These are phyloP conservation scores for Melinaea menophilus DNA, from an alignment of 2,888 invertebrate genomes.

Conservation along the genomic window DNA sequence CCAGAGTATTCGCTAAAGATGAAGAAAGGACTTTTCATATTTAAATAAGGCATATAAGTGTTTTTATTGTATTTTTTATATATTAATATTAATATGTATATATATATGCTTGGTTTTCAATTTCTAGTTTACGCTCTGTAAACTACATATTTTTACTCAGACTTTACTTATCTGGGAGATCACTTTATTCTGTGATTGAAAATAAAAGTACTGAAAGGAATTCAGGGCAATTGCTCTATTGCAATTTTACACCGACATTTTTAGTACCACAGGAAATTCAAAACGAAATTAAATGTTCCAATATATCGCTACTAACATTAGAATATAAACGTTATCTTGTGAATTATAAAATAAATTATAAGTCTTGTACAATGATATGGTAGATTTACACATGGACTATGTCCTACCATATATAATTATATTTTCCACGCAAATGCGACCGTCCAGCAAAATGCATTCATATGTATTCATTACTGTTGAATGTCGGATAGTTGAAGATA, in stretches of 20 bases:
- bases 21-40: constrained; percentile 9
- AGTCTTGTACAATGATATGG: constrained; percentile 12
- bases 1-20: constrained; percentile 19
- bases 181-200: not conserved
- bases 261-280: not conserved
- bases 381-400: constrained; percentile 17
- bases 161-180: not conserved
- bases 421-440: constrained; percentile 45
- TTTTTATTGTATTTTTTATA: not conserved
- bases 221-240: not conserved
- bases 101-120: too few relatives aligned
- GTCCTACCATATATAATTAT: constrained; percentile 51
- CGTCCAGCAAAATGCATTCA: constrained; percentile 52
- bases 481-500: constrained; percentile 31
- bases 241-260: not conserved
- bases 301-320: not conserved
- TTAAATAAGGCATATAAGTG: not conserved
- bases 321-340: constrained; percentile 1
- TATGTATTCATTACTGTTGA: constrained; percentile 51
- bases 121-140: too few relatives aligned
- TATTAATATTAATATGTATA: not conserved
- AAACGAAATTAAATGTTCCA: not conserved
- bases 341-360: constrained; percentile 16
- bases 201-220: not conserved
- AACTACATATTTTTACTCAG: not conserved